Conservation (phyloP, 2,797 vertebrate species). For the Neosilurus mollespiculum region DNA sequence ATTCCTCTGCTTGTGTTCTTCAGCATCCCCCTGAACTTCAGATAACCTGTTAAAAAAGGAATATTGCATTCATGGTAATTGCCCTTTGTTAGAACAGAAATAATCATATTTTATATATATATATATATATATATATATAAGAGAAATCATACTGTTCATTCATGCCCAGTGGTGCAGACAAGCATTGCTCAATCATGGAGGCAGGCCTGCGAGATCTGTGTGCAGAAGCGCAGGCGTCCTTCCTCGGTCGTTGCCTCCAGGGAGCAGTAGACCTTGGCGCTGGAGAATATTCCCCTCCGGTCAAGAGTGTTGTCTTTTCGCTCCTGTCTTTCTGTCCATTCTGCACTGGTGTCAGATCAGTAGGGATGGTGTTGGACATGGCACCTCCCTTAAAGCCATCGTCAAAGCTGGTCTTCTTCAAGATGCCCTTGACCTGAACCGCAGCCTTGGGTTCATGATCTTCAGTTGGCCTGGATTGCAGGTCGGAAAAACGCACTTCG, state of each 20-base stretch:
- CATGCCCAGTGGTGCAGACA: background rate
- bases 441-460: slow-evolving; percentile 41
- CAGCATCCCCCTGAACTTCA: background rate
- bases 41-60: slow-evolving; percentile 10
- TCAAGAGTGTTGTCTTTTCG: slow-evolving; percentile 35
- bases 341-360: slow-evolving; percentile 52
- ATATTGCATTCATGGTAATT: background rate
- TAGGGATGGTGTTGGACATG: slow-evolving; percentile 29
- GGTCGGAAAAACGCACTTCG: slow-evolving; percentile 65
- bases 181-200: slow-evolving; percentile 44
- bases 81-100: background rate
- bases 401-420: slow-evolving; percentile 70
- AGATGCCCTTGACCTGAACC: slow-evolving; percentile 69
- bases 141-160: slow-evolving; percentile 21
- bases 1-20: slow-evolving; percentile 27
- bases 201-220: slow-evolving; percentile 24
- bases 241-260: slow-evolving; percentile 70
- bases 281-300: slow-evolving; percentile 48
- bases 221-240: slow-evolving; percentile 54
- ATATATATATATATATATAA: background rate
- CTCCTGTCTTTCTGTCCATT: slow-evolving; percentile 44
- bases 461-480: background rate
- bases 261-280: slow-evolving; percentile 48
- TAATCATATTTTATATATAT: too few species aligned
- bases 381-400: slow-evolving; percentile 41